Percentiles rank a stretch among this genome's conserved stretches.
phyloP scores from a whole-genome alignment of 2,888 invertebrate species.

The Drosophila recens region DNA sequence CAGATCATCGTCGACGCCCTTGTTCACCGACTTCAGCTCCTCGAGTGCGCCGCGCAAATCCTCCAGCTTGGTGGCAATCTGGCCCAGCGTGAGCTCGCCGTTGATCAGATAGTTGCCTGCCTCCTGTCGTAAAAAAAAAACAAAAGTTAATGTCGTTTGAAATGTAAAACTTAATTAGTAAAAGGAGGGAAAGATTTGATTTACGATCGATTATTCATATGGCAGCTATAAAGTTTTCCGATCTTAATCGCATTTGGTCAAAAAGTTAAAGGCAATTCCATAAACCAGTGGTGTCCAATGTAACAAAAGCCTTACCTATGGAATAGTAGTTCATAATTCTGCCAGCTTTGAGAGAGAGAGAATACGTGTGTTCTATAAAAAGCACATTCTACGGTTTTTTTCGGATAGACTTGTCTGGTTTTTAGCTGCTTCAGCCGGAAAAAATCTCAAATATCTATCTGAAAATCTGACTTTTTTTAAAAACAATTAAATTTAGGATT shows the following conservation, averaged over 20 bases:
- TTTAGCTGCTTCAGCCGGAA: too few species aligned
- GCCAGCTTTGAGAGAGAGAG: too few species aligned
- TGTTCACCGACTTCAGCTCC: conserved; percentile 86
- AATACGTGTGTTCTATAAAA: too few species aligned
- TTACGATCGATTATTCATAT: neutral
- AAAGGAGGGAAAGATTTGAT: neutral
- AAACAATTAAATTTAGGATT: too few species aligned
- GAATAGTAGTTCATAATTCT: too few species aligned
- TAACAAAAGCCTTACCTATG: too few species aligned
- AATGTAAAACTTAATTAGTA: neutral
- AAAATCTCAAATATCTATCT: too few species aligned
- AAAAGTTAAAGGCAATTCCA: neutral
- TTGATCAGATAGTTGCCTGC: conserved; percentile 86
- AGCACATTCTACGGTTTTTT: too few species aligned
- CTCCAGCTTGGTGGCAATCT: conserved; percentile 84
- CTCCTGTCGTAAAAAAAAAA: conserved; percentile 63
- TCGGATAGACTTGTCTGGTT: too few species aligned
- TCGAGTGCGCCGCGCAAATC: conserved; percentile 86
- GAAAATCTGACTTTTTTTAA: too few species aligned
- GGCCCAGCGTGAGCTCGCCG: conserved; percentile 86
- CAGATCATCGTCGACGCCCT: conserved; percentile 86
- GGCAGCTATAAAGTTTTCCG: neutral
- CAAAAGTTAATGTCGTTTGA: neutral
- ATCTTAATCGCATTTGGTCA: neutral
- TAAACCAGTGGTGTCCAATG: too few species aligned